phyloP scores from a whole-genome alignment of 2,113 vertebrate genomes.

The Aythya baeri region DNA sequence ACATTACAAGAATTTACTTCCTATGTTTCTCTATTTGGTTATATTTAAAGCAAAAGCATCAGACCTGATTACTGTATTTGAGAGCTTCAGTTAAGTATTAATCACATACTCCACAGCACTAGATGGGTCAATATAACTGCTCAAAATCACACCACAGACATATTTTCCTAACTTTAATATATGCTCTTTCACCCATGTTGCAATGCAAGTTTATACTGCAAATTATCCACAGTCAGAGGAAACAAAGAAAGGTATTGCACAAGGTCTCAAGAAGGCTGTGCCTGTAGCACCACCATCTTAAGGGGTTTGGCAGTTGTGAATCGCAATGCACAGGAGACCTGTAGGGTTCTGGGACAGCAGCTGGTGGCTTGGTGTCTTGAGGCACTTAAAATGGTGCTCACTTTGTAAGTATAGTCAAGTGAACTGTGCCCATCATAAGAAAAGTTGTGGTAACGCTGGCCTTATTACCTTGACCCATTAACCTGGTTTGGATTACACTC shows the following conservation, averaged over 20 bases:
- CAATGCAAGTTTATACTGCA: not conserved
- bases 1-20: not conserved
- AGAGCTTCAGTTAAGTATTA: not conserved
- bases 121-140: not conserved
- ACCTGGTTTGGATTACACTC: slow-evolving; percentile 86
- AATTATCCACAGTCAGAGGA: not conserved
- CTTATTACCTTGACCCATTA: slow-evolving; percentile 86
- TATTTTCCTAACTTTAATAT: not conserved
- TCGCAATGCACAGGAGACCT: not conserved
- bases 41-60: not conserved
- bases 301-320: not conserved
- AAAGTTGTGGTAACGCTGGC: not conserved
- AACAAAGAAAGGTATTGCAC: not conserved
- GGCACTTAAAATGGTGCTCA: not conserved
- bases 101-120: not conserved
- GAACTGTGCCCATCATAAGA: not conserved
- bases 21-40: not conserved
- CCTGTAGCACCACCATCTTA: not conserved
- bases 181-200: not conserved
- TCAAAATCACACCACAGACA: not conserved
- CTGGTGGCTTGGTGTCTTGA: not conserved
- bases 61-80: not conserved
- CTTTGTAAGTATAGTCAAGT: not conserved
- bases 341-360: not conserved
- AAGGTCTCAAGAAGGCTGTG: not conserved